phyloP scores from a whole-genome alignment of 2,797 vertebrate species.

The Acipenser oxyrinchus region DNA sequence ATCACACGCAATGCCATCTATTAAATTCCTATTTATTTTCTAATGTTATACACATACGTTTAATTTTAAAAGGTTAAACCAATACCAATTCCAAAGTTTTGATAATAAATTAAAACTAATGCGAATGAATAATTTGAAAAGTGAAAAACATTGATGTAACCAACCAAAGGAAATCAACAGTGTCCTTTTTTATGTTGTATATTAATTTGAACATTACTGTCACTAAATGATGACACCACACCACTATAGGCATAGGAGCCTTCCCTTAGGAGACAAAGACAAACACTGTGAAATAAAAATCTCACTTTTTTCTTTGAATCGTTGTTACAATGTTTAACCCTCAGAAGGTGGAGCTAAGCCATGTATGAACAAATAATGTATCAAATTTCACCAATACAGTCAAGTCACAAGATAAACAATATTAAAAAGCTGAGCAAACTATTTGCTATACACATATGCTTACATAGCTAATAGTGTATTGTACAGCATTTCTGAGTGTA shows the following conservation, averaged over 20 bases:
- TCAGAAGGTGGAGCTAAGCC: no score
- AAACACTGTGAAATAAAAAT: slow-evolving; percentile 40
- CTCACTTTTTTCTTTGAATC: not conserved
- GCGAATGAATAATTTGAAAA: slow-evolving; percentile 56
- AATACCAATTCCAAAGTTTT: slow-evolving; percentile 47
- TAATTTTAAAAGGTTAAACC: slow-evolving; percentile 50
- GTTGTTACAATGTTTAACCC: no score
- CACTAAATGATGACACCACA: slow-evolving; percentile 55
- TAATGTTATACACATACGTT: slow-evolving; percentile 31
- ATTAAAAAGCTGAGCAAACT: no score
- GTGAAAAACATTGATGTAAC: no score
- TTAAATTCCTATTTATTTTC: slow-evolving; percentile 41
- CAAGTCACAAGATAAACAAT: no score
- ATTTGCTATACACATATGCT: no score
- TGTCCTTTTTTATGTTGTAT: slow-evolving; percentile 46
- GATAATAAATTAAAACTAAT: slow-evolving; percentile 59
- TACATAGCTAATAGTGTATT: no score
- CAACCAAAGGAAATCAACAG: slow-evolving; percentile 41
- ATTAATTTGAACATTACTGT: slow-evolving; percentile 58
- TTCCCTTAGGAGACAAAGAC: slow-evolving; percentile 46
- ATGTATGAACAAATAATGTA: no score
- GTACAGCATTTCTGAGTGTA: no score
- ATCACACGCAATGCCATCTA: slow-evolving; percentile 38
- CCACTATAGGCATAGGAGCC: slow-evolving; percentile 29
- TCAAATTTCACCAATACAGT: no score